Conservation (phyloP, 2,888 invertebrate genomes). For the Drosophila kuntzei region DNA sequence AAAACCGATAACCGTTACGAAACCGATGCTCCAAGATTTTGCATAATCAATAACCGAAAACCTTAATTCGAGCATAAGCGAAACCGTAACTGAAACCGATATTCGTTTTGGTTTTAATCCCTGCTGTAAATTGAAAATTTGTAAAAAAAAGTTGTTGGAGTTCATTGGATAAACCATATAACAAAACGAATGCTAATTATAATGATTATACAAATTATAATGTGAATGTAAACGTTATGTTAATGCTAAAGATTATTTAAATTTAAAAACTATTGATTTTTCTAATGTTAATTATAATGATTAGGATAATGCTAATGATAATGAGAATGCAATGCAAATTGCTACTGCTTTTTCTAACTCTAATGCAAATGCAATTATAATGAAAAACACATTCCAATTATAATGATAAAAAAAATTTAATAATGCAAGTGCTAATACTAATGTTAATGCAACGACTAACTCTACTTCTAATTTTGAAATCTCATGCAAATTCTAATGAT, state of each 20-base stretch:
- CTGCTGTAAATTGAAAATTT: too few species aligned
- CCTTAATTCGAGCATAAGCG: too few species aligned
- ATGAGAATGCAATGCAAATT: too few species aligned
- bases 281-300: not conserved
- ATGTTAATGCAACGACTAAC: not conserved
- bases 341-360: too few species aligned
- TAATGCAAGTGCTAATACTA: not conserved
- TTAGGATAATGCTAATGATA: not conserved
- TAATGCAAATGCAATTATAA: not conserved
- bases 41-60: too few species aligned
- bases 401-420: not conserved
- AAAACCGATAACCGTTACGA: too few species aligned
- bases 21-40: too few species aligned
- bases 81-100: too few species aligned
- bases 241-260: not conserved
- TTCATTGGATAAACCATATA: not conserved
- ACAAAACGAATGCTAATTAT: not conserved
- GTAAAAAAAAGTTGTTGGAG: not conserved
- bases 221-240: not conserved
- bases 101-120: too few species aligned
- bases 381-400: not conserved
- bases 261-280: not conserved
- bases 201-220: not conserved
- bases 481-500: not conserved
- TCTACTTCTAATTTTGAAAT: not conserved